Conservation (phyloP, 2,113 vertebrate species). For the Kryptolebias marmoratus region DNA sequence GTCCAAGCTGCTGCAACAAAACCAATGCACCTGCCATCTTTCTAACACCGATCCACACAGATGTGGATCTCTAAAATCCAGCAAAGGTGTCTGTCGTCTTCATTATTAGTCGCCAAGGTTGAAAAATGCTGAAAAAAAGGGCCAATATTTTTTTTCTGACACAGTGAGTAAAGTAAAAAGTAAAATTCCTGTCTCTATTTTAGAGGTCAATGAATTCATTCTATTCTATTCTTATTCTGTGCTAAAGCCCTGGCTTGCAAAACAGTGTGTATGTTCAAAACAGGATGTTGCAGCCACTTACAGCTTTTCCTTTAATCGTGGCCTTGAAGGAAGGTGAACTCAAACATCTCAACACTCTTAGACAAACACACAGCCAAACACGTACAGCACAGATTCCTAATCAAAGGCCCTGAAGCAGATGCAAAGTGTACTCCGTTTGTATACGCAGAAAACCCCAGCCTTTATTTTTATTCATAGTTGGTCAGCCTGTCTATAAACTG, state of each 20-base stretch:
- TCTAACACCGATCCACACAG: background rate
- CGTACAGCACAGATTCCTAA: conserved; percentile 14
- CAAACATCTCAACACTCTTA: conserved; percentile 39
- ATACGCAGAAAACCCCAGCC: conserved; percentile 15
- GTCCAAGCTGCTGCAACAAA: conserved; percentile 46
- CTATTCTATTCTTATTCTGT: background rate
- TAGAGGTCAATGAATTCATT: no score
- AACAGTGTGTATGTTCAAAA: conserved; percentile 72
- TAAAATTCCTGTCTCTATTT: no score
- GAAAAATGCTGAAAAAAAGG: conserved; percentile 32
- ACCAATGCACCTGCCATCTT: conserved; percentile 43
- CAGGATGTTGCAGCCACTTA: conserved; percentile 69
- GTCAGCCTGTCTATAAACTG: background rate
- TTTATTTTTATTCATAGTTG: background rate
- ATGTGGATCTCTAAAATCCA: conserved; percentile 14
- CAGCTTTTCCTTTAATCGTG: conserved; percentile 57
- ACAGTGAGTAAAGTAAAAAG: background rate
- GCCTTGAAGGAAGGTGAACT: conserved; percentile 62
- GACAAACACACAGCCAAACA: conserved; percentile 23
- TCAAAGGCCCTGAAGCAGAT: conserved; percentile 34
- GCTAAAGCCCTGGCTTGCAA: conserved; percentile 40
- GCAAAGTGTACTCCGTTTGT: conserved; percentile 1
- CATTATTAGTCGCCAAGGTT: conserved; percentile 33
- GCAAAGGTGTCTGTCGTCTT: conserved; percentile 19
- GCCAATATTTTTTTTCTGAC: conserved; percentile 64